A percentile compares a stretch with the other conserved stretches of the same genome.
These are phyloP conservation scores for Aulostomus chinensis DNA, from an alignment of 2,797 vertebrate species.

Conservation along the genomic window DNA sequence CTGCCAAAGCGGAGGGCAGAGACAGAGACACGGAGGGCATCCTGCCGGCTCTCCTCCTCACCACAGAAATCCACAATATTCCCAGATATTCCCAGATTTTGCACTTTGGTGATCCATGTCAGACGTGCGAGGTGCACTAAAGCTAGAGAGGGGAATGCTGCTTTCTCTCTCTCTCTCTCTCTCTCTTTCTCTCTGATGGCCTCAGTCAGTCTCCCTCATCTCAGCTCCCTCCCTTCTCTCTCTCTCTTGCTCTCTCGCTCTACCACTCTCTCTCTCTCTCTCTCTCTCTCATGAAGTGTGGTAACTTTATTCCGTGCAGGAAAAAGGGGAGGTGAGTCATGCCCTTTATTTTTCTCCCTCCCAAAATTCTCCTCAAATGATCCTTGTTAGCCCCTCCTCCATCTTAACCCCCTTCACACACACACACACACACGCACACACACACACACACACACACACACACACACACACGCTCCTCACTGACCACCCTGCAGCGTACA, in stretches of 20 bases:
- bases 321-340: conserved; percentile 36
- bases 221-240: conserved; percentile 43
- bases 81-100: conserved; percentile 41
- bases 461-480: conserved; percentile 49
- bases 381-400: conserved; percentile 60
- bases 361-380: conserved; percentile 62
- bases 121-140: conserved; percentile 42
- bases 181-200: conserved; percentile 51
- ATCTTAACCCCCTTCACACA: conserved; percentile 22
- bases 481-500: conserved; percentile 38
- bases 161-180: conserved; percentile 48
- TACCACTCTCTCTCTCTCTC: conserved; percentile 23
- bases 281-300: conserved; percentile 40
- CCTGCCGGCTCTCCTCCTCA: conserved; percentile 36
- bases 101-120: conserved; percentile 58
- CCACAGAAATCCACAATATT: conserved; percentile 54
- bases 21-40: conserved; percentile 76
- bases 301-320: conserved; percentile 63
- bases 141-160: conserved; percentile 31
- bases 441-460: conserved; percentile 39
- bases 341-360: conserved; percentile 48
- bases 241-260: conserved; percentile 34
- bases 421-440: conserved; percentile 38
- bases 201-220: conserved; percentile 53
- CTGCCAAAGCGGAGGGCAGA: conserved; percentile 74